Base-by-base conservation (phyloP, 2,888 invertebrate species). In the Ceraclea dissimilis region DNA sequence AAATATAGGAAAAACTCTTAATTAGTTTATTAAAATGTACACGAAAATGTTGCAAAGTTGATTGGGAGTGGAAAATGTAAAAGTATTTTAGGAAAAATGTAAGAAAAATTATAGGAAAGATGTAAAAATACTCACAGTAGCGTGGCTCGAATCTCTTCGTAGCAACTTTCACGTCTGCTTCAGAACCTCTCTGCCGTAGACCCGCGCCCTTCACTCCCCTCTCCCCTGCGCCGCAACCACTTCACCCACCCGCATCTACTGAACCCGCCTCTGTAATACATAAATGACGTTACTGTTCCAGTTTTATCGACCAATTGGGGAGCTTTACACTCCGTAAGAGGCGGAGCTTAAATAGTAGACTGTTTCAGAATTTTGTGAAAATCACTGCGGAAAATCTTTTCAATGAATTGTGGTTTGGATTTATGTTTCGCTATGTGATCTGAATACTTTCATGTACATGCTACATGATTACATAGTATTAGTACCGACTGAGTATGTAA, bases 301-400 rank as follows among this genome's bases (percentile, higher is more conserved):
- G 47, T 50, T 60, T 52, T 58, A 54, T 56, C 52, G 39, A 51
- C 60, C 60, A 58, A 60, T 58, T 19, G 52, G 26, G 48, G 50
- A 20, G 33, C 58, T 21, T 49, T 44, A 33, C 10, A 39, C 43
- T 17, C 49, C 34, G 21, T 22, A 46, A 49, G 16, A 56, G 58
- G 60, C 31, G 58, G 58, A 22, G 60, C 58, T 56, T 46, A 52
- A 52, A 48, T 48, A 53, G 52, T 51, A 49, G 17, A 53, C 56
- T 49, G 57, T 60, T 60, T 60, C 60, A 60, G 60, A 48, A 47
- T n/a, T 54, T 43, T 54, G 47, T 52, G 51, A 39, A 57, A 60
- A 60, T 60, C 58, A 52, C 51, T 60, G 58, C 51, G 58, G 58
- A 58, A 58, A 60, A 54, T 58, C 55, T 55, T 60, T 57, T 57